Percentiles rank a stretch among this genome's conserved stretches.
These are phyloP conservation scores for Drosophila simulans DNA, from an alignment of 1,140 invertebrate genomes.

Conservation along the genomic window DNA sequence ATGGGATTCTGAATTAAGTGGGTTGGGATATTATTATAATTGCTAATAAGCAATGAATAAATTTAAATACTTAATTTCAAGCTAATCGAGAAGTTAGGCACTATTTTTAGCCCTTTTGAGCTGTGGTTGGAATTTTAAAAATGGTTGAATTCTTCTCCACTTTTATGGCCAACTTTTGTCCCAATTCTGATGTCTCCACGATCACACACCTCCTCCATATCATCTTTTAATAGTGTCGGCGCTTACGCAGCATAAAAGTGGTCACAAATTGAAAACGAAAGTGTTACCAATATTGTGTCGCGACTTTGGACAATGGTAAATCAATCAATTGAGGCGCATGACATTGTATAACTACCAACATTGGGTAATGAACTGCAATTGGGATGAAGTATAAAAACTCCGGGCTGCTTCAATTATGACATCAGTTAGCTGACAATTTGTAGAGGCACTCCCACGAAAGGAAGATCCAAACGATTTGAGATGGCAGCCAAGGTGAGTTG, in stretches of 20 bases:
- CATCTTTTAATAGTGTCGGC: constrained; percentile 3
- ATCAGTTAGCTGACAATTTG: constrained; percentile 64
- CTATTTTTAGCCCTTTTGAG: too few relatives aligned
- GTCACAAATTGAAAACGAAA: constrained; percentile 56
- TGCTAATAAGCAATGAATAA: background rate
- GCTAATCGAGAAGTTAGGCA: too few relatives aligned
- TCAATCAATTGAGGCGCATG: constrained; percentile 64
- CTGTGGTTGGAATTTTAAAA: too few relatives aligned
- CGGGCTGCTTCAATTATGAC: constrained; percentile 51
- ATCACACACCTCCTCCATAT: background rate
- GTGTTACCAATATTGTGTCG: constrained; percentile 50
- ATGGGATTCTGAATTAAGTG: background rate
- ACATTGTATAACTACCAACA: constrained; percentile 65
- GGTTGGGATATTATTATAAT: background rate
- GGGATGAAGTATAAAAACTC: constrained; percentile 55
- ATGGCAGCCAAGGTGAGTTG: constrained; percentile 56
- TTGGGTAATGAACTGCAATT: constrained; percentile 51
- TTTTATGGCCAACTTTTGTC: constrained; percentile 8
- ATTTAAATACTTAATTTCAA: background rate
- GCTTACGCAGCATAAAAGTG: constrained; percentile 51
- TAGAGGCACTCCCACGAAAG: constrained; percentile 39
- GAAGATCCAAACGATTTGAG: constrained; percentile 29
- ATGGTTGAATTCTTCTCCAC: background rate
- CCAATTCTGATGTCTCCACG: constrained; percentile 17
- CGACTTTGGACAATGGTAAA: constrained; percentile 35